phyloP scores from a whole-genome alignment of 2,113 vertebrate species.

The Xiphias gladius region DNA sequence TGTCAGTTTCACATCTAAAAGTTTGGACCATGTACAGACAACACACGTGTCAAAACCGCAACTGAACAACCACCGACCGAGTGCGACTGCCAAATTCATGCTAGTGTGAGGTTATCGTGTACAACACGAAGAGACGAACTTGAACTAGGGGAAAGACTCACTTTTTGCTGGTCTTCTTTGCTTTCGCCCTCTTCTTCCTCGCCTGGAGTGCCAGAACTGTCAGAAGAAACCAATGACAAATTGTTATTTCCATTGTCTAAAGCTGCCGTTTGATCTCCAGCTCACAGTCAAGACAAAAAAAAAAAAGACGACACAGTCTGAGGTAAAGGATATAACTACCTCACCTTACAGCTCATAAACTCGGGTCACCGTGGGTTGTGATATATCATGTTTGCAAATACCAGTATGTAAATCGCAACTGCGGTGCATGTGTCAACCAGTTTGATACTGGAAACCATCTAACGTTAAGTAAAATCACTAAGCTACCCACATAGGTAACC shows the following conservation, averaged over 20 bases:
- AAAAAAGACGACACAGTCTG: background rate
- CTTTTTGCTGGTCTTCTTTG: slow-evolving; percentile 96
- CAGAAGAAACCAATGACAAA: slow-evolving; percentile 30
- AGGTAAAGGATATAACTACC: background rate
- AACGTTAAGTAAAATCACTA: slow-evolving; percentile 30
- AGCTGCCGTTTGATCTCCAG: slow-evolving; percentile 14
- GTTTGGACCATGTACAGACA: background rate
- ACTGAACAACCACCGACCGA: background rate
- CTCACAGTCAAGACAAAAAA: slow-evolving; percentile 37
- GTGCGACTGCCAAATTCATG: background rate
- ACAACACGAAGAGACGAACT: background rate
- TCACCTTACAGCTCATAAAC: background rate
- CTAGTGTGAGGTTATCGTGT: background rate
- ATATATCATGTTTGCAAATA: background rate
- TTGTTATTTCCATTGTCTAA: slow-evolving; percentile 23
- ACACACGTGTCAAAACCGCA: slow-evolving; percentile 1
- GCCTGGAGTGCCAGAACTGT: slow-evolving; percentile 96
- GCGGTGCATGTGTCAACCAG: slow-evolving; percentile 13
- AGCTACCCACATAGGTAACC: slow-evolving; percentile 28
- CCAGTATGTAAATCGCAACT: background rate
- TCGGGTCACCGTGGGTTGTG: background rate
- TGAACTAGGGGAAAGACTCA: slow-evolving; percentile 78
- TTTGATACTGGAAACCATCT: slow-evolving; percentile 11
- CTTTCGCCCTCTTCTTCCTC: slow-evolving; percentile 95
- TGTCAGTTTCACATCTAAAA: background rate